phyloP scores from a whole-genome alignment of 2,888 invertebrate species.

The Actias luna region DNA sequence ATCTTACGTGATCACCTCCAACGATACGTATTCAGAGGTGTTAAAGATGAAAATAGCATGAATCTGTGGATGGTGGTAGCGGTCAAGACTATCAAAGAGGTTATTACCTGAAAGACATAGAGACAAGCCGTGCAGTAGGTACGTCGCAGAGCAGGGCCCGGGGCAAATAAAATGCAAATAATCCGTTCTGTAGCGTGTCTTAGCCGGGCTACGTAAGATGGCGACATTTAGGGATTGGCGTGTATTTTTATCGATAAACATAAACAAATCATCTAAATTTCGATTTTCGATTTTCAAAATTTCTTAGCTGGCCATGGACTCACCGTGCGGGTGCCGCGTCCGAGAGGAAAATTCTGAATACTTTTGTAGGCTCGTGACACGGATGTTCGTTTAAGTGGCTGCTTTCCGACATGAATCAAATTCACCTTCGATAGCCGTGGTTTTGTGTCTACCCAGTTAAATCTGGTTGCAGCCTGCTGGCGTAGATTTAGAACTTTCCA shows the following conservation, averaged over 20 bases:
- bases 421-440: too few relatives aligned
- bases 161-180: constrained; percentile 77
- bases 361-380: too few relatives aligned
- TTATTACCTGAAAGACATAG: constrained; percentile 80
- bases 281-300: too few relatives aligned
- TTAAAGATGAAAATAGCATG: constrained; percentile 21
- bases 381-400: too few relatives aligned
- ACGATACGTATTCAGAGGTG: constrained; percentile 22
- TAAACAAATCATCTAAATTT: background rate
- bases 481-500: too few relatives aligned
- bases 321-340: too few relatives aligned
- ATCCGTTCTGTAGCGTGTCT: constrained; percentile 53
- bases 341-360: too few relatives aligned
- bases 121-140: constrained; percentile 46
- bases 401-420: too few relatives aligned
- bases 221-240: constrained; percentile 35
- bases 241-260: background rate
- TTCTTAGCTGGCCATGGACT: too few relatives aligned
- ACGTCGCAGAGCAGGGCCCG: constrained; percentile 44
- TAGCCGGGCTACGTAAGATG: constrained; percentile 43
- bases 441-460: too few relatives aligned
- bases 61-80: constrained; percentile 2
- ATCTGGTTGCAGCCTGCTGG: too few relatives aligned
- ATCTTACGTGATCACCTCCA: constrained; percentile 28
- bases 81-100: constrained; percentile 71